phyloP scores from a whole-genome alignment of 2,113 vertebrate genomes.

The Tympanuchus pallidicinctus region DNA sequence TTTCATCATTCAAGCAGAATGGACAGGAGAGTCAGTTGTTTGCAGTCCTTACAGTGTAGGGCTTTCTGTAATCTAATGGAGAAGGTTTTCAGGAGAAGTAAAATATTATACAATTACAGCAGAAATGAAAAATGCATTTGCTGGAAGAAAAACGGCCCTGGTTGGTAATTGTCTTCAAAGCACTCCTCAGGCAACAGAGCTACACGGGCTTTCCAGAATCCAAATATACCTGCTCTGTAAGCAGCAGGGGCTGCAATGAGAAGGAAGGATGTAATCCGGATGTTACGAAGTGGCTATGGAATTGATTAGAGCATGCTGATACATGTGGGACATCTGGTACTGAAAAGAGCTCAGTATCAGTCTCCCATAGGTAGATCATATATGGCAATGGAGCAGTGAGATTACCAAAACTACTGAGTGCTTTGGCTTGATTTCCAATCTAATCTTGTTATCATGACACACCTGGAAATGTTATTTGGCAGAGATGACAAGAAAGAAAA shows the following conservation, averaged over 20 bases:
- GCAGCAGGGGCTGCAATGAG: neutral
- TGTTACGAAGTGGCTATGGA: neutral
- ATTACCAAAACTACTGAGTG: neutral
- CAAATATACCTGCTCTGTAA: neutral
- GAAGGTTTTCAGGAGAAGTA: neutral
- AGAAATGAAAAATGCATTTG: neutral
- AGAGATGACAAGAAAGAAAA: slow-evolving; percentile 18
- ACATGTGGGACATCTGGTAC: neutral
- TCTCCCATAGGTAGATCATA: neutral
- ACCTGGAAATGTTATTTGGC: slow-evolving; percentile 18
- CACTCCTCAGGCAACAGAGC: neutral
- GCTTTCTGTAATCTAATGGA: neutral
- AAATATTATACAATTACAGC: neutral
- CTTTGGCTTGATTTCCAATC: slow-evolving; percentile 17
- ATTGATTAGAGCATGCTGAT: neutral
- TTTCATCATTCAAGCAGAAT: slow-evolving; percentile 1
- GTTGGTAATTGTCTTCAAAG: neutral
- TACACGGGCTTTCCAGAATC: neutral
- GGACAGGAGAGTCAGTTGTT: neutral
- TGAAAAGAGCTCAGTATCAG: neutral
- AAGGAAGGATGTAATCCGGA: neutral
- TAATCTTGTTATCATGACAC: neutral
- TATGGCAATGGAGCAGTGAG: neutral
- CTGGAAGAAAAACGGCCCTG: neutral
- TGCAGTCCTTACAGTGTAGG: neutral